phyloP scores from a whole-genome alignment of 2,113 vertebrate species.

The Clarias gariepinus region DNA sequence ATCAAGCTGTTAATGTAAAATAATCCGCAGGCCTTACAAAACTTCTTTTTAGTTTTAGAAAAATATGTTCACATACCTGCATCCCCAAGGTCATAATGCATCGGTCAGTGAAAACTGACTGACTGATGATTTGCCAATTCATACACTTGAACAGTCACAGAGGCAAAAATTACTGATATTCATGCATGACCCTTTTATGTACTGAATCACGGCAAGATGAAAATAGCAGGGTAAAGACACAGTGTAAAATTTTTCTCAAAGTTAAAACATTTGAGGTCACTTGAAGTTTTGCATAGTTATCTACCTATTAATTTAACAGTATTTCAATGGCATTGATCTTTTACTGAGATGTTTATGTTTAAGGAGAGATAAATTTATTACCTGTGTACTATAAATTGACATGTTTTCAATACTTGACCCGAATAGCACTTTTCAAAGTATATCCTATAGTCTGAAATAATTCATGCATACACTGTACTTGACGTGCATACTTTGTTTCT shows the following conservation, averaged over 20 bases:
- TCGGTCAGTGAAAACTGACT: slow-evolving; percentile 1
- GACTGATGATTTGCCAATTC: slow-evolving; percentile 29
- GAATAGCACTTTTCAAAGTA: background rate
- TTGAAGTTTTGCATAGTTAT: background rate
- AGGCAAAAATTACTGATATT: slow-evolving; percentile 21
- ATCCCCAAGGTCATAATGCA: slow-evolving; percentile 21
- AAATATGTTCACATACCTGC: slow-evolving; percentile 11
- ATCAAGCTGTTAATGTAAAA: background rate
- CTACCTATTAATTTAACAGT: background rate
- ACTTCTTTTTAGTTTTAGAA: slow-evolving; percentile 13
- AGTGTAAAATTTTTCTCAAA: slow-evolving; percentile 5
- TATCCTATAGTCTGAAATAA: background rate
- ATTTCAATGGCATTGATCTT: background rate
- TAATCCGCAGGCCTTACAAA: background rate
- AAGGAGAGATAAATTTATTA: slow-evolving; percentile 11
- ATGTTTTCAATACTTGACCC: background rate
- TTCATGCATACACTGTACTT: background rate
- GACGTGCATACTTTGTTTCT: slow-evolving; percentile 3
- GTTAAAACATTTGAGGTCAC: background rate
- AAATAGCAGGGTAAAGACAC: slow-evolving; percentile 27
- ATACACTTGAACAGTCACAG: slow-evolving; percentile 19
- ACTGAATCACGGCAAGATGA: slow-evolving; percentile 1
- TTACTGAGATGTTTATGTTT: slow-evolving; percentile 22
- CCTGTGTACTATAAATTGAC: background rate
- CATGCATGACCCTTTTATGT: slow-evolving; percentile 29